Evolutionary conservation across 30 jellyfish, hydroid and myxozoan genomes (phyloP).

Genomic region (Calvadosia cruxmelitensis): DNA sequence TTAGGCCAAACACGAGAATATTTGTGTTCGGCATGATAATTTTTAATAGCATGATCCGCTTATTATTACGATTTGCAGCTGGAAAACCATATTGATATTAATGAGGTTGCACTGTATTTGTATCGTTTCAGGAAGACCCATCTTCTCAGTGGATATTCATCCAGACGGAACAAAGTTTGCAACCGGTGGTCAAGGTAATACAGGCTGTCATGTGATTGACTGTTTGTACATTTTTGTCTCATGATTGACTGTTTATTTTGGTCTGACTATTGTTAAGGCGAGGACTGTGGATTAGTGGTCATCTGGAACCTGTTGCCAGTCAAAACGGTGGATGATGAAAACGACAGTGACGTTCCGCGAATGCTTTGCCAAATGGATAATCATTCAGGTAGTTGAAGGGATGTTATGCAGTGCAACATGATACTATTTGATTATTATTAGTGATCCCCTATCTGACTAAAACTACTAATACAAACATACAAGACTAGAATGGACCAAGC

Average conservation of each 20-base stretch:
- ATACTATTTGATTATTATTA: too few relatives aligned
- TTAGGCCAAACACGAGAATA: too few relatives aligned
- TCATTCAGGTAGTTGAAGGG: slow-evolving; percentile 98
- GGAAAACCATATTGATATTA: too few relatives aligned
- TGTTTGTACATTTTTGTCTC: too few relatives aligned
- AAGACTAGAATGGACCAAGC: too few relatives aligned
- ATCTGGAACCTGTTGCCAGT: slow-evolving; percentile 92
- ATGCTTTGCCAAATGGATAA: slow-evolving; percentile 84
- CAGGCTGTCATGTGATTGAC: not conserved
- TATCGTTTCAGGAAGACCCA: slow-evolving; percentile 61
- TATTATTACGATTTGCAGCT: too few relatives aligned
- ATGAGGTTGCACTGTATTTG: too few relatives aligned
- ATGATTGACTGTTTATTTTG: not conserved
- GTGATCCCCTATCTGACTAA: not conserved
- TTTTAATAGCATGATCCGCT: too few relatives aligned
- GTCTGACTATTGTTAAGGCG: slow-evolving; percentile 31
- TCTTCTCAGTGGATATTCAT: slow-evolving; percentile 79
- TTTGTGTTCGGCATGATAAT: too few relatives aligned
- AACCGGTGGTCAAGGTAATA: slow-evolving; percentile 97
- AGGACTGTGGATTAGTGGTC: slow-evolving; percentile 61
- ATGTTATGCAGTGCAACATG: too few relatives aligned
- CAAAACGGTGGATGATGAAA: slow-evolving; percentile 44
- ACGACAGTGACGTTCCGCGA: slow-evolving; percentile 58
- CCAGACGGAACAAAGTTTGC: slow-evolving; percentile 99
- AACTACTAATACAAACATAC: not conserved